phyloP scores from a whole-genome alignment of 1,140 invertebrate species.

The Hylyphantes graminicola region DNA sequence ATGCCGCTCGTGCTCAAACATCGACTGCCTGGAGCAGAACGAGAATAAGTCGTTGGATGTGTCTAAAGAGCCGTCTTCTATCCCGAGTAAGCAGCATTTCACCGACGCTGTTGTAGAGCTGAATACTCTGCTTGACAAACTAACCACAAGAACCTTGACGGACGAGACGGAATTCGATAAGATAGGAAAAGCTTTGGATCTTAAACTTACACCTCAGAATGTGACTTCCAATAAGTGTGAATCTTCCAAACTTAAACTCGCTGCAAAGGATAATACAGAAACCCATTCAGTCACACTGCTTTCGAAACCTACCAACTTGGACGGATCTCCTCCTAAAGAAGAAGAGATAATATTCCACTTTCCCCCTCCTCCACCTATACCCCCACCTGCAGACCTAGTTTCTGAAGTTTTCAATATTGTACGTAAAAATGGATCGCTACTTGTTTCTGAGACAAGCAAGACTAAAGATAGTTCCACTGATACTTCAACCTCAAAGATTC shows the following conservation, averaged over 20 bases:
- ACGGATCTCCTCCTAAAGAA: slow-evolving; percentile 21
- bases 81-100: slow-evolving; percentile 31
- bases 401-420: slow-evolving; percentile 49
- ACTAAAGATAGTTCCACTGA: slow-evolving; percentile 27
- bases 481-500: background rate
- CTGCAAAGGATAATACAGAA: background rate
- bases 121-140: slow-evolving; percentile 36
- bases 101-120: slow-evolving; percentile 54
- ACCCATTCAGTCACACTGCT: slow-evolving; percentile 40
- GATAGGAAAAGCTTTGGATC: background rate
- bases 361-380: slow-evolving; percentile 44
- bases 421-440: slow-evolving; percentile 37
- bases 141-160: slow-evolving; percentile 46
- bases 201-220: background rate
- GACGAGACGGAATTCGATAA: slow-evolving; percentile 22
- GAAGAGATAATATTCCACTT: slow-evolving; percentile 59
- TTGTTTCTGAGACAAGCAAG: slow-evolving; percentile 1
- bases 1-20: slow-evolving; percentile 28
- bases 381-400: slow-evolving; percentile 26
- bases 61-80: slow-evolving; percentile 1
- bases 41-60: background rate
- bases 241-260: background rate
- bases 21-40: slow-evolving; percentile 36
- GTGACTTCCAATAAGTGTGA: background rate
- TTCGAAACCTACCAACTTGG: slow-evolving; percentile 18